These are phyloP conservation scores for Meiosimyza platycephala DNA, from an alignment of 2,888 invertebrate genomes.

Conservation along the genomic window DNA sequence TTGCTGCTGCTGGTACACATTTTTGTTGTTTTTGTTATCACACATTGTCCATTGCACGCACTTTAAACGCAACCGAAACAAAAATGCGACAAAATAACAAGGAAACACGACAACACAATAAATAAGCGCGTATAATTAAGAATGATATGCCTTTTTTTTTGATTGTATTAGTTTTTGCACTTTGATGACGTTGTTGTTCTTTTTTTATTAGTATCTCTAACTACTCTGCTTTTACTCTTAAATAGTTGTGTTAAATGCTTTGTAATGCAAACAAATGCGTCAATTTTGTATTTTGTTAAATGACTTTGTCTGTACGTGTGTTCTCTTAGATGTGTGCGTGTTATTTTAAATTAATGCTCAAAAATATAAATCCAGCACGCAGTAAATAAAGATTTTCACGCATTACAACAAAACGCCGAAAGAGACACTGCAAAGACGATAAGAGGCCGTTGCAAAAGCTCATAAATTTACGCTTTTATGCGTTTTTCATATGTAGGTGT, in stretches of 20 bases:
- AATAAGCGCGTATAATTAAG: background rate
- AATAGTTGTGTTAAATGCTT: too few relatives aligned
- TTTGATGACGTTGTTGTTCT: too few relatives aligned
- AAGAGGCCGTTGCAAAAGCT: background rate
- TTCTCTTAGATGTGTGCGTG: background rate
- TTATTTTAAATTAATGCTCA: conserved; percentile 17
- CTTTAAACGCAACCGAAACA: conserved; percentile 2
- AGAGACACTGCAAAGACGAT: too few relatives aligned
- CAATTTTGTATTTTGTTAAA: too few relatives aligned
- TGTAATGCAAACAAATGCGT: too few relatives aligned
- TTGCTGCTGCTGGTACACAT: conserved; percentile 15
- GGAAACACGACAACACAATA: too few relatives aligned
- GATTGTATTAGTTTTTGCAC: too few relatives aligned
- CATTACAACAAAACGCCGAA: background rate
- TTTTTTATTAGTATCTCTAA: too few relatives aligned
- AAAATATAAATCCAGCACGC: background rate
- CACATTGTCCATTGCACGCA: conserved; percentile 44
- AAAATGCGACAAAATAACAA: too few relatives aligned
- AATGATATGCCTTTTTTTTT: too few relatives aligned
- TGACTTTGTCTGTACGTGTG: background rate
- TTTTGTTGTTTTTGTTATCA: conserved; percentile 14
- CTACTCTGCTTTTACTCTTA: too few relatives aligned
- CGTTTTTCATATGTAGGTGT: conserved; percentile 3
- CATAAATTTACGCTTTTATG: conserved; percentile 1
- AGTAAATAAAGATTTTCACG: conserved; percentile 9